These are phyloP conservation scores for Bombylius discolor DNA, from an alignment of 2,888 invertebrate genomes.

Conservation along the genomic window DNA sequence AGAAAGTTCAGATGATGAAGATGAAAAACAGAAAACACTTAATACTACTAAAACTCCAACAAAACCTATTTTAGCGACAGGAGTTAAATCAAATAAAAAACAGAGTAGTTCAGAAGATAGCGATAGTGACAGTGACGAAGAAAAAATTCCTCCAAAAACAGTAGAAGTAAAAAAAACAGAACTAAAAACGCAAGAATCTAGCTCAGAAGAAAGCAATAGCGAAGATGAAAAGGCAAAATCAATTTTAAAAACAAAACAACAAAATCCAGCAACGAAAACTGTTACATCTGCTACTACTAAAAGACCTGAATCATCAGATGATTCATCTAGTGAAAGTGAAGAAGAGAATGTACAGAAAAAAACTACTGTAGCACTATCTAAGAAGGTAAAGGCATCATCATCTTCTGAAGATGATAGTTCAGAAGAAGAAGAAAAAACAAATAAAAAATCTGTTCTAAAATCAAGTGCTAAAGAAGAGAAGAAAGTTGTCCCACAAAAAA, in stretches of 20 bases:
- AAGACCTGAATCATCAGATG: constrained; percentile 13
- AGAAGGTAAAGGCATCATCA: neutral
- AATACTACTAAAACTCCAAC: neutral
- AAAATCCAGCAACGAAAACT: constrained; percentile 24
- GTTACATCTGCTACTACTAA: constrained; percentile 21
- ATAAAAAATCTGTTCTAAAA: constrained; percentile 10
- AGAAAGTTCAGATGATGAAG: constrained; percentile 9
- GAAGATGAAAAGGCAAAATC: constrained; percentile 13
- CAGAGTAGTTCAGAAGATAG: neutral
- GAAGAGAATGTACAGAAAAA: too few relatives aligned
- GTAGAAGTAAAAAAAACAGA: constrained; percentile 2
- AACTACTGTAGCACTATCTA: too few relatives aligned
- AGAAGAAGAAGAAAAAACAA: constrained; percentile 12
- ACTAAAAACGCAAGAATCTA: neutral
- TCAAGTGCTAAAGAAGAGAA: constrained; percentile 13
- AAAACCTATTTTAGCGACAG: neutral
- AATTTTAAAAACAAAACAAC: too few relatives aligned
- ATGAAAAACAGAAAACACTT: neutral
- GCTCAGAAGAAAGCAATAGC: neutral
- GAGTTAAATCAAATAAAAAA: neutral
- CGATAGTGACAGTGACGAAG: neutral
- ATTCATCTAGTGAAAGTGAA: too few relatives aligned
- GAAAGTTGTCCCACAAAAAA: too few relatives aligned
- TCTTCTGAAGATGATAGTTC: constrained; percentile 14
- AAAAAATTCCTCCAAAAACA: constrained; percentile 10